Percentiles rank a stretch among this genome's conserved stretches.
phyloP scores from a whole-genome alignment of 2,113 vertebrate species.

The Pristiophorus japonicus region DNA sequence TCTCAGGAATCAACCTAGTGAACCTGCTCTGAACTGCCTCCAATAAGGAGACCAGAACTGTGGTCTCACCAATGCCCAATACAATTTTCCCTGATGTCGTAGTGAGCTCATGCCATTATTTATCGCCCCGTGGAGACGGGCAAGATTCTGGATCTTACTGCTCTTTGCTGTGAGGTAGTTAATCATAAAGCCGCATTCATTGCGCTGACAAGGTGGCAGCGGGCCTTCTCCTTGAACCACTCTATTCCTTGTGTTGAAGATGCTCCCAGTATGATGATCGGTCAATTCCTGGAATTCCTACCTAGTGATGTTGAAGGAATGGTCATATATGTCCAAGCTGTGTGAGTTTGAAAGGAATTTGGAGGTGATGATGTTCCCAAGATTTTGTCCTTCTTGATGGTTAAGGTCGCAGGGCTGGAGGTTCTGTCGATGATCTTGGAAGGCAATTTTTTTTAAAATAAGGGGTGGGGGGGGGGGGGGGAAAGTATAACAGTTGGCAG shows the following conservation, averaged over 20 bases:
- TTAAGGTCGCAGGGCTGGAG: not conserved
- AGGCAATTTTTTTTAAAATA: no score
- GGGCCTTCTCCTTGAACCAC: not conserved
- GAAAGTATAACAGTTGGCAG: not conserved
- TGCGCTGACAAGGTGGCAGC: not conserved
- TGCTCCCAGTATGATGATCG: no score
- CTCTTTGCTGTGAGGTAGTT: no score
- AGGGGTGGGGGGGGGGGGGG: no score
- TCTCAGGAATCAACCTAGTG: no score
- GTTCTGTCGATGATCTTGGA: not conserved
- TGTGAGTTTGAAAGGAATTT: not conserved
- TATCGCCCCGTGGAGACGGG: not conserved
- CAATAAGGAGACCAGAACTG: no score
- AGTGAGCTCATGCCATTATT: not conserved
- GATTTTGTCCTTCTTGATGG: not conserved
- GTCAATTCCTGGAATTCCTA: no score
- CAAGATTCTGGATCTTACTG: not conserved
- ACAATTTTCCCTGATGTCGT: not conserved
- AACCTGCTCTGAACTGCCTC: no score
- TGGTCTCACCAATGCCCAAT: no score
- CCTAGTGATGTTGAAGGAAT: no score
- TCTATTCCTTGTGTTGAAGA: not conserved
- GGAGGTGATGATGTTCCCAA: not conserved
- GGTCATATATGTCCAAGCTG: not conserved
- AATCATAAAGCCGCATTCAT: not conserved